phyloP scores from a whole-genome alignment of 2,113 vertebrate species.

The Nothobranchius furzeri region DNA sequence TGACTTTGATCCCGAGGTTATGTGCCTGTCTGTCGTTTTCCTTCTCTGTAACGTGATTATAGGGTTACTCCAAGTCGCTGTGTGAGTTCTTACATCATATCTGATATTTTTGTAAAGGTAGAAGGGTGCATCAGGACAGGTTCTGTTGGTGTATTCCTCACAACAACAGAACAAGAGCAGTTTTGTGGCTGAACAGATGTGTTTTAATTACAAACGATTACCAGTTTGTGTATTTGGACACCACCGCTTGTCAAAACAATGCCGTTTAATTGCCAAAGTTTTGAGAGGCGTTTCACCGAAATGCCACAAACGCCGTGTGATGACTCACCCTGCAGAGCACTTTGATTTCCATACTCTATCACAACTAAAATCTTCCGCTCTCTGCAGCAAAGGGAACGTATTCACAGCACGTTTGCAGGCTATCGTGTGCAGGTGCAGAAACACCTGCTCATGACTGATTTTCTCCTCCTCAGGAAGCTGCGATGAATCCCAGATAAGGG shows the following conservation, averaged over 20 bases:
- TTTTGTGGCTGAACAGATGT: not conserved
- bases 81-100: not conserved
- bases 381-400: not conserved
- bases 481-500: conserved; percentile 13
- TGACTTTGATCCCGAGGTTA: conserved; percentile 35
- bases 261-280: conserved; percentile 1
- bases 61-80: not conserved
- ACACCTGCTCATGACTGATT: not conserved
- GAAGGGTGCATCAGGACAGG: not conserved
- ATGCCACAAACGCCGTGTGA: not conserved
- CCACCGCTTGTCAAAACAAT: not conserved
- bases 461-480: not conserved
- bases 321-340: not conserved
- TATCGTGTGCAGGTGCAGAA: not conserved
- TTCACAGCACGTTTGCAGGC: not conserved
- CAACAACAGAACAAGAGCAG: not conserved
- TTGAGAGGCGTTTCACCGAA: not conserved
- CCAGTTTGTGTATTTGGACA: conserved; percentile 1
- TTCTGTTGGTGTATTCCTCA: no score
- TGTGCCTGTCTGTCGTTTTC: not conserved
- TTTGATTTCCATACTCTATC: not conserved
- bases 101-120: not conserved
- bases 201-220: not conserved
- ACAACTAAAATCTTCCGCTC: not conserved
- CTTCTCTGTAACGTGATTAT: conserved; percentile 1